Conservation (phyloP, 2,797 vertebrate species). For the Monodelphis domestica region DNA sequence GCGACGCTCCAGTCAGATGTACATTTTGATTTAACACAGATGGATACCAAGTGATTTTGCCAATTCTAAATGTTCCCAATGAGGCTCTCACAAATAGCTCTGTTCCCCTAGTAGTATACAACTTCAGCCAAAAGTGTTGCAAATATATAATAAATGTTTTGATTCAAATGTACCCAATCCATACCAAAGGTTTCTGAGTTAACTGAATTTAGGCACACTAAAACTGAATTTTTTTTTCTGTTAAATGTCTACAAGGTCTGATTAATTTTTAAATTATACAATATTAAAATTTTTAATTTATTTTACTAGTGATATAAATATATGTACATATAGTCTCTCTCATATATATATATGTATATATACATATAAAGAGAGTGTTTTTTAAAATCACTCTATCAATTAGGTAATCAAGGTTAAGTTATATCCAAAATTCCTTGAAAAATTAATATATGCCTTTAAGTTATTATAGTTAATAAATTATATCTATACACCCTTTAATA, state of each 20-base stretch:
- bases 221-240: neutral
- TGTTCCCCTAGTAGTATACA: constrained; percentile 55
- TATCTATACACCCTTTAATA: neutral
- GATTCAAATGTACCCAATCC: constrained; percentile 25
- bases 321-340: too few species aligned
- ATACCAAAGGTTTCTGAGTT: constrained; percentile 5
- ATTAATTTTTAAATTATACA: neutral
- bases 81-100: constrained; percentile 70
- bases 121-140: constrained; percentile 57
- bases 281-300: neutral
- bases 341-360: too few species aligned
- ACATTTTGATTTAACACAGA: constrained; percentile 75
- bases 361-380: rapidly evolving
- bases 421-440: neutral
- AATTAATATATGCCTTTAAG: neutral
- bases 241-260: neutral
- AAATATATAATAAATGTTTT: constrained; percentile 55
- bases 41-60: constrained; percentile 73
- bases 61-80: constrained; percentile 71
- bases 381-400: neutral
- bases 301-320: neutral
- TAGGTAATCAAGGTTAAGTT: neutral
- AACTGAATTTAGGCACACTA: neutral
- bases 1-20: constrained; percentile 67
- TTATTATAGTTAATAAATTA: neutral